A percentile compares a stretch with the other conserved stretches of the same genome.
Conservation (phyloP, 2,113 vertebrate genomes). For the Malurus elegans region DNA sequence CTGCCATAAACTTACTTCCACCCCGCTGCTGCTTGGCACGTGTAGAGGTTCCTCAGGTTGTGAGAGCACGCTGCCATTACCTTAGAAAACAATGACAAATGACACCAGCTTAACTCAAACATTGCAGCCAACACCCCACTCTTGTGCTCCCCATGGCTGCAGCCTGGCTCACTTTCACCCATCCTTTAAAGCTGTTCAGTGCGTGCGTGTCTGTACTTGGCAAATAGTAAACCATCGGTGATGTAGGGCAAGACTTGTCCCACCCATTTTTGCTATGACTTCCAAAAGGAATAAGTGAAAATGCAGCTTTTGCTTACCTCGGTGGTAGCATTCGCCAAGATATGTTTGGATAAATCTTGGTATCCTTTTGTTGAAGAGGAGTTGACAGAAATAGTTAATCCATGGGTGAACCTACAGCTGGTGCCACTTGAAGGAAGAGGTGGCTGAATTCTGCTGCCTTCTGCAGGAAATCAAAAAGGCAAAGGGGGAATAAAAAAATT, state of each 20-base stretch:
- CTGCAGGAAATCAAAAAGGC: not conserved
- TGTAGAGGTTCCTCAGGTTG: constrained; percentile 83
- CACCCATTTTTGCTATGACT: not conserved
- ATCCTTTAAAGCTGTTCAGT: not conserved
- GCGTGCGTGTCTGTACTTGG: not conserved
- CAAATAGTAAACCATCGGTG: not conserved
- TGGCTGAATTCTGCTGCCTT: not conserved
- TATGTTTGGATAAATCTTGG: constrained; percentile 82
- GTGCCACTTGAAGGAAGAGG: constrained; percentile 7
- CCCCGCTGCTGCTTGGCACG: constrained; percentile 76
- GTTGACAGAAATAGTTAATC: constrained; percentile 49
- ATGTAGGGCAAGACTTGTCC: not conserved
- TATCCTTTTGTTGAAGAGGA: constrained; percentile 78
- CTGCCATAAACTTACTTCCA: constrained; percentile 84
- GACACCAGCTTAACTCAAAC: not conserved
- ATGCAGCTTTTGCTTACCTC: constrained; percentile 74
- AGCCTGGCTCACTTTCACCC: not conserved
- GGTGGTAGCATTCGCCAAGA: constrained; percentile 78
- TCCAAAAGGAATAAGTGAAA: not conserved
- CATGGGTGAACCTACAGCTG: constrained; percentile 57
- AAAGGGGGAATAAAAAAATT: not conserved
- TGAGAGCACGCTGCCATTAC: constrained; percentile 85
- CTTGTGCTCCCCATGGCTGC: not conserved
- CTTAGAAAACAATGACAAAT: constrained; percentile 66
- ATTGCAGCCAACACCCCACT: not conserved